phyloP scores from a whole-genome alignment of 1,140 invertebrate species.

The Zeugodacus cucurbitae region DNA sequence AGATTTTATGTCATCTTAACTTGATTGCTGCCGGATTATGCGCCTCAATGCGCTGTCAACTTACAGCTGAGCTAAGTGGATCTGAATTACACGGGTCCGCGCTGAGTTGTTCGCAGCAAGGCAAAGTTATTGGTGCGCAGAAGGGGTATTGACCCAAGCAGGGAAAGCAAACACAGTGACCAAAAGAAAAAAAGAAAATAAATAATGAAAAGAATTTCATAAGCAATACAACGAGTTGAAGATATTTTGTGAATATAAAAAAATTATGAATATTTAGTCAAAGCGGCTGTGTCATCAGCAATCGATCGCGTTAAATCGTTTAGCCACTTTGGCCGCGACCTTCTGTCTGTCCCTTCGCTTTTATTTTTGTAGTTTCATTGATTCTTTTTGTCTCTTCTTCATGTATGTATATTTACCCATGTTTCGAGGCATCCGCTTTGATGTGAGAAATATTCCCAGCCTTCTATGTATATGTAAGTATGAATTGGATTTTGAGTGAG shows the following conservation, averaged over 20 bases:
- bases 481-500: not conserved
- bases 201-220: not conserved
- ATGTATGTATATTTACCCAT: not conserved
- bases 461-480: not conserved
- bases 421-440: not conserved
- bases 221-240: not conserved
- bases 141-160: conserved; percentile 6
- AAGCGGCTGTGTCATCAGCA: not conserved
- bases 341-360: not conserved
- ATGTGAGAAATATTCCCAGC: not conserved
- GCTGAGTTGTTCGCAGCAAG: not conserved
- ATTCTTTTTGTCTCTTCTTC: not conserved
- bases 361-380: not conserved
- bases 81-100: not conserved
- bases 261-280: not conserved
- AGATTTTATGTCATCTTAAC: not conserved
- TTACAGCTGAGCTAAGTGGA: not conserved
- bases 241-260: not conserved
- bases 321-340: not conserved
- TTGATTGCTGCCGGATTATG: conserved; percentile 14
- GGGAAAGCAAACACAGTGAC: not conserved
- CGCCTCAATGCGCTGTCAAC: not conserved
- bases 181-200: not conserved
- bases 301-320: not conserved
- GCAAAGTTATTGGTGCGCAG: not conserved